These are phyloP conservation scores for Myotis vivesi DNA, from an alignment of 2,797 vertebrate species.

Conservation along the genomic window DNA sequence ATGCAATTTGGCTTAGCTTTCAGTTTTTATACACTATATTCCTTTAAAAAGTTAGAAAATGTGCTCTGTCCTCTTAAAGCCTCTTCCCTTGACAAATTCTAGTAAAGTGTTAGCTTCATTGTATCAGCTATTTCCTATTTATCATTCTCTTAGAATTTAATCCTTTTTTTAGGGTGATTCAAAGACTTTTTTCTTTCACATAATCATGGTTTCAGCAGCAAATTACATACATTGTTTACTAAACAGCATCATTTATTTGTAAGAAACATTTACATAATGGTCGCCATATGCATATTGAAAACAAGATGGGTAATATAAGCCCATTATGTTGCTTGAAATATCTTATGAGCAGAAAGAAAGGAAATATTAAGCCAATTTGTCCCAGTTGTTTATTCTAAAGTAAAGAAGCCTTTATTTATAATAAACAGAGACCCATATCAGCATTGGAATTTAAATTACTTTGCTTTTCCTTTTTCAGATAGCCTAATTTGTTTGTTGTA, in stretches of 20 bases:
- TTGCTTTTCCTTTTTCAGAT: constrained; percentile 1
- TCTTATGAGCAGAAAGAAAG: constrained; percentile 44
- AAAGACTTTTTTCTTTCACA: not conserved
- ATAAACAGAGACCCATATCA: constrained; percentile 1
- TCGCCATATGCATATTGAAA: constrained; percentile 49
- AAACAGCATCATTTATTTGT: constrained; percentile 50
- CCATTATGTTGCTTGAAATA: constrained; percentile 51
- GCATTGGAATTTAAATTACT: constrained; percentile 41
- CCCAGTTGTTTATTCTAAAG: constrained; percentile 42
- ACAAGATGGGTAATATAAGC: constrained; percentile 40
- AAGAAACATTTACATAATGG: constrained; percentile 46
- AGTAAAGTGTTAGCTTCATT: constrained; percentile 9
- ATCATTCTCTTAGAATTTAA: constrained; percentile 37
- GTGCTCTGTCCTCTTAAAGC: not conserved
- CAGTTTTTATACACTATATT: not conserved
- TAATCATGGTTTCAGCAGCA: constrained; percentile 42
- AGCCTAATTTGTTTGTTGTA: not conserved
- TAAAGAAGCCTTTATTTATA: constrained; percentile 36
- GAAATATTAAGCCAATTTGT: constrained; percentile 40
- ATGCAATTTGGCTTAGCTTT: not conserved
- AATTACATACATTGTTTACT: constrained; percentile 18
- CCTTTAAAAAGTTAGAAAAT: not conserved
- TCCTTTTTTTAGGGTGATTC: not conserved
- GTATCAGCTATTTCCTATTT: constrained; percentile 35
- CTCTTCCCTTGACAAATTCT: constrained; percentile 20